These are phyloP conservation scores for Momotus momota DNA, from an alignment of 2,797 vertebrate genomes.

Conservation along the genomic window DNA sequence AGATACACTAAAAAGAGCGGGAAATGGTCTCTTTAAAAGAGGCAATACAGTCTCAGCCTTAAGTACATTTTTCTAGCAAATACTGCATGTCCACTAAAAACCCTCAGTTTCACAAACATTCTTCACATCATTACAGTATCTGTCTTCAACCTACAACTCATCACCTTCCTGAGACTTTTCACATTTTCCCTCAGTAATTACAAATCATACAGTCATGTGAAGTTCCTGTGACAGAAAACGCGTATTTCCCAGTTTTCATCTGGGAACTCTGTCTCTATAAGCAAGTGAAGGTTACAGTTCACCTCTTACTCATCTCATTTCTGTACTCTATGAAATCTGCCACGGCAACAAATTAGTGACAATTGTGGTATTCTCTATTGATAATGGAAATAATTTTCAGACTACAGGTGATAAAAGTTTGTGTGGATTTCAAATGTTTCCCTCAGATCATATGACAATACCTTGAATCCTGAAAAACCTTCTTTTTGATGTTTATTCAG, in stretches of 20 bases:
- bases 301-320: background rate
- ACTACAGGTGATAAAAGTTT: background rate
- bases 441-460: background rate
- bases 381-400: background rate
- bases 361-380: background rate
- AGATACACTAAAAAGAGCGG: background rate
- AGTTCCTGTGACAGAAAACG: background rate
- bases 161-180: background rate
- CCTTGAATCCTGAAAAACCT: background rate
- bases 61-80: background rate
- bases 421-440: background rate
- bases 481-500: background rate
- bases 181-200: background rate
- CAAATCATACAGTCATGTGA: background rate
- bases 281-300: background rate
- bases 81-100: background rate
- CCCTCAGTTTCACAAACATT: background rate
- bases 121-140: background rate
- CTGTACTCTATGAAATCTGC: background rate
- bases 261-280: background rate
- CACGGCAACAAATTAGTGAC: background rate
- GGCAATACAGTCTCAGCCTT: background rate
- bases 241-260: rapidly evolving
- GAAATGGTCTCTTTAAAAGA: background rate
- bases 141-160: background rate